Evolutionary conservation across 2,113 vertebrate species (phyloP), one percentile per base, ranked within the genome.

Genomic region (Pomatorhinus ruficollis): DNA sequence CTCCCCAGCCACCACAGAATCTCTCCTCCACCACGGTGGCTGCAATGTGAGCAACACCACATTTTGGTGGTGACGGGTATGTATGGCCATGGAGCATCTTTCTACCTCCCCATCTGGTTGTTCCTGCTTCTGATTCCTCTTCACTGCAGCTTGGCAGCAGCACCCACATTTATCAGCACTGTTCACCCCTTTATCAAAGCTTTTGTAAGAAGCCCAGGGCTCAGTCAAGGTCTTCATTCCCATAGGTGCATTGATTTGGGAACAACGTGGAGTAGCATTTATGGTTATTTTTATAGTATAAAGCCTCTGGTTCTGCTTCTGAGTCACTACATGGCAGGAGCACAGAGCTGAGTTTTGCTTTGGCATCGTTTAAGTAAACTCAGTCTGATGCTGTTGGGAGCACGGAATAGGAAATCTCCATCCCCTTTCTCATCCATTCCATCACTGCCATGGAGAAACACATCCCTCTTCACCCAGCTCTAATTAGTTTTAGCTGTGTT

Each of bases 401-500:
- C 39, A 31, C 33, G 20, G 90, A 96, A 89, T 23, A 93, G 60
- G 61, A 97, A 96, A 95, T 76, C 83, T 91, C 53, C 31, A 27
- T 83, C 93, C 61, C 88, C 69, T 80, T 80, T 95, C 63, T 76
- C 52, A 1, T 16, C 39, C n/a, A 18, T 95, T 95, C 75, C 49
- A 68, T 64, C 75, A 71, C 64, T 53, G 33, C 54, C 11, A 4
- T 8, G 23, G 35, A 40, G 35, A 83, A 94, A 89, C 2, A 2
- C 40, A 65, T 81, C 78, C 39, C 83, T 87, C 45, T 59, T 69
- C 52, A 50, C 44, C 35, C 44, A 82, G 56, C 37, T 78, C 39
- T 87, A 91, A 84, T 95, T 93, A 63, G 87, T 94, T 95, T 96
- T 96, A 88, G 23, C 64, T 81, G 68, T 37, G 31, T 75, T 93